phyloP scores from a whole-genome alignment of 2,113 vertebrate species.

The Dromas ardeola region DNA sequence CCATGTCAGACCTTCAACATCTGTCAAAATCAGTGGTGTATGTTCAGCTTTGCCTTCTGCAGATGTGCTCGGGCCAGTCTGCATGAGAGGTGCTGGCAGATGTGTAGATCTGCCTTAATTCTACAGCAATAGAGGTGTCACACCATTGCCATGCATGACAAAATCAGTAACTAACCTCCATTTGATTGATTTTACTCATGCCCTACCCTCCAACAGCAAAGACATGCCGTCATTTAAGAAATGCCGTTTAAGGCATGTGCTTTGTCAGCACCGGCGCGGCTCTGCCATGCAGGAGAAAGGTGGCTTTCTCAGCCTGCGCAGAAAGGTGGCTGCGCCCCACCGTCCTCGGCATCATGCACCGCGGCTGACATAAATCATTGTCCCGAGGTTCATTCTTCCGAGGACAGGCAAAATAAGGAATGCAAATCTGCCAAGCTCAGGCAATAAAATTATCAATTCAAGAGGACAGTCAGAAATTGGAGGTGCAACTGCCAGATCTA shows the following conservation, averaged over 20 bases:
- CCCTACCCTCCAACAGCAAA: background rate
- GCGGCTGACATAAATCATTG: rapidly evolving
- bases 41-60: background rate
- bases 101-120: background rate
- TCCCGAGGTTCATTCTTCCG: background rate
- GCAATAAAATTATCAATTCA: rapidly evolving
- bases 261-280: rapidly evolving
- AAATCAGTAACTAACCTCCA: too few species aligned
- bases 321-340: rapidly evolving
- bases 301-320: too few species aligned
- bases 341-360: rapidly evolving
- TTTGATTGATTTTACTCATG: background rate
- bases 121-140: background rate
- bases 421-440: background rate
- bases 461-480: background rate
- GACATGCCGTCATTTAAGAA: too few species aligned
- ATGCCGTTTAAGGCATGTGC: too few species aligned
- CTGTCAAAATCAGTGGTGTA: background rate
- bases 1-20: background rate
- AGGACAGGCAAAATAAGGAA: background rate
- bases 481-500: background rate
- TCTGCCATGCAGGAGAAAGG: background rate
- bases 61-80: rapidly evolving
- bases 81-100: rapidly evolving
- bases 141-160: background rate